Percentiles rank a stretch among this genome's conserved stretches.
These are phyloP conservation scores for Triops cancriformis DNA, from an alignment of 1,140 invertebrate genomes.

Conservation along the genomic window DNA sequence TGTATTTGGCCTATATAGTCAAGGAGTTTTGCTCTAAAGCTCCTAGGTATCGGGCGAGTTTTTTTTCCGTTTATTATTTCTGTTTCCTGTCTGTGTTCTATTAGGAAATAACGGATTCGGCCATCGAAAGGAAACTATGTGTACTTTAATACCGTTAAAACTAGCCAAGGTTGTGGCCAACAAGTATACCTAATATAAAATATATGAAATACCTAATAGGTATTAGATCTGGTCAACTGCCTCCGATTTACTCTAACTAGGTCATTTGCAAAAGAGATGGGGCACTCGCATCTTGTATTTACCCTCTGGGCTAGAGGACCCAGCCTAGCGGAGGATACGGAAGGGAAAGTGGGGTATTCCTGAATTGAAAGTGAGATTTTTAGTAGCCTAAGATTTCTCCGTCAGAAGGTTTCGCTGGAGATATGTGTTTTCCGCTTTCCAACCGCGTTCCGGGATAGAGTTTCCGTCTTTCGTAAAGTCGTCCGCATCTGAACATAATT, in stretches of 20 bases:
- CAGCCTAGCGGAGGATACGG: background rate
- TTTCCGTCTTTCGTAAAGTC: background rate
- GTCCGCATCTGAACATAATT: background rate
- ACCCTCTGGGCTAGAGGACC: background rate
- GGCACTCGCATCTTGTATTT: background rate
- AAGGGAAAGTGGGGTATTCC: slow-evolving; percentile 9
- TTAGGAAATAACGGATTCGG: background rate
- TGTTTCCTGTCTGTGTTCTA: background rate
- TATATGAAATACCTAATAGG: background rate
- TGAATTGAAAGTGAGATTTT: background rate
- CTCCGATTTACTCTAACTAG: background rate
- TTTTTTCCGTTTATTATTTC: background rate
- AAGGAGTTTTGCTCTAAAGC: background rate
- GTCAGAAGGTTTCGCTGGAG: background rate
- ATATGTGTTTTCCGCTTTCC: background rate
- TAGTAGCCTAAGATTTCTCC: background rate
- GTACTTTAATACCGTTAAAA: background rate
- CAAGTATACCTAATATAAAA: background rate
- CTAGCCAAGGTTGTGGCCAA: background rate
- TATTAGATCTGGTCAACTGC: background rate
- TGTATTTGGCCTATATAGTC: background rate
- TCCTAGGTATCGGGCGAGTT: background rate
- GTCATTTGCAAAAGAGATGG: background rate
- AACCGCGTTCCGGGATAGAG: background rate
- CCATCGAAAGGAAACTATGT: background rate